Conservation (phyloP, 2,797 vertebrate genomes). For the Notoglanidium macrostoma region DNA sequence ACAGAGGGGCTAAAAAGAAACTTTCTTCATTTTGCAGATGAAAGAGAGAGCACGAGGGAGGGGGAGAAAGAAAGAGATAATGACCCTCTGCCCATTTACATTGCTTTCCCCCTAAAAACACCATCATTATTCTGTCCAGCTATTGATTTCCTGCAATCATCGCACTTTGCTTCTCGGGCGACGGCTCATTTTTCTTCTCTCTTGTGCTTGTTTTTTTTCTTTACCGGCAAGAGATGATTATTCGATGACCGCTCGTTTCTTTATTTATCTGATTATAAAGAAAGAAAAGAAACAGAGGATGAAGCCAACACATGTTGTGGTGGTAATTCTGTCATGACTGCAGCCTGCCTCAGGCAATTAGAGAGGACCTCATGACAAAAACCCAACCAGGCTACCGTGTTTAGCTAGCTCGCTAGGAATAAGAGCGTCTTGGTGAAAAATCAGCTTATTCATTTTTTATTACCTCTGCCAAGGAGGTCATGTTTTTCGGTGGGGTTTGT, state of each 20-base stretch:
- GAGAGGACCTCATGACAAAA: not conserved
- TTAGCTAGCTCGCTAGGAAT: not conserved
- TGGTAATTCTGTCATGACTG: conserved; percentile 20
- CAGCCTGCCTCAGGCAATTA: conserved; percentile 34
- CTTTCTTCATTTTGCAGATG: conserved; percentile 15
- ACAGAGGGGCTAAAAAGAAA: not conserved
- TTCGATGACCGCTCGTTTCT: conserved; percentile 46
- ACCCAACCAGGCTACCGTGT: conserved; percentile 3
- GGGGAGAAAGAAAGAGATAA: conserved; percentile 8
- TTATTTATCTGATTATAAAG: conserved; percentile 25
- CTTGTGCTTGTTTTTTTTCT: conserved; percentile 8
- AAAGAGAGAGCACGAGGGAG: not conserved
- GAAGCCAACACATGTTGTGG: conserved; percentile 34
- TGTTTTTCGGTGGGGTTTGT: no score
- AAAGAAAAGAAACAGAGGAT: conserved; percentile 5
- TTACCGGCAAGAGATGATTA: conserved; percentile 50
- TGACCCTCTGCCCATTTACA: conserved; percentile 27
- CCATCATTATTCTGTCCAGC: conserved; percentile 37
- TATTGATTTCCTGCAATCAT: conserved; percentile 46
- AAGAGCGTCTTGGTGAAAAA: not conserved
- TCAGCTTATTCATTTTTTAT: not conserved
- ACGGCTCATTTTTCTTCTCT: conserved; percentile 23
- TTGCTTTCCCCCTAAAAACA: conserved; percentile 26
- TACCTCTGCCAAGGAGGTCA: no score
- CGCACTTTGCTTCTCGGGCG: conserved; percentile 11